phyloP scores from a whole-genome alignment of 2,888 invertebrate species.

The Abrostola tripartita region DNA sequence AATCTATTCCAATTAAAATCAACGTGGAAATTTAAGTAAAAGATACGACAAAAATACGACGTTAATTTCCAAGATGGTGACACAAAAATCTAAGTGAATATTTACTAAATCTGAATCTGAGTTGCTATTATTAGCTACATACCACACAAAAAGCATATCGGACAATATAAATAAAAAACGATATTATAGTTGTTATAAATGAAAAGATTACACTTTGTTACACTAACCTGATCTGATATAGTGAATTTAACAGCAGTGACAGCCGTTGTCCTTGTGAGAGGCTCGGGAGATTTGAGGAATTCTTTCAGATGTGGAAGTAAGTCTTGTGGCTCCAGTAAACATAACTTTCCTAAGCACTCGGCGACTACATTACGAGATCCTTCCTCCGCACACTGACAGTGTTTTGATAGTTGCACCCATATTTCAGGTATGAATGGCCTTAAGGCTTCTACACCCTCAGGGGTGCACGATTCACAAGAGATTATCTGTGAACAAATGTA shows the following conservation, averaged over 20 bases:
- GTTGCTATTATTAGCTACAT: too few species aligned
- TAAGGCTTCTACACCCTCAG: slow-evolving; percentile 92
- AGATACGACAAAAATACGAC: too few species aligned
- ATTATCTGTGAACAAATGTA: slow-evolving; percentile 90
- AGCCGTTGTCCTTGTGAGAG: slow-evolving; percentile 97
- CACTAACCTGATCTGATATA: slow-evolving; percentile 96
- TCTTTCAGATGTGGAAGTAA: slow-evolving; percentile 96
- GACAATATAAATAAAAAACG: too few species aligned
- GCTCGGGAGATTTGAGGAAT: slow-evolving; percentile 93
- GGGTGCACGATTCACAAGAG: slow-evolving; percentile 93
- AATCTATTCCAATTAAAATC: too few species aligned
- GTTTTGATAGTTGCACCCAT: slow-evolving; percentile 97
- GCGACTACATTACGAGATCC: slow-evolving; percentile 99
- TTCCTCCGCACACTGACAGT: slow-evolving; percentile 99
- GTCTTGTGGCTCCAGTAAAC: slow-evolving; percentile 96
- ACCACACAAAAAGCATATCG: too few species aligned
- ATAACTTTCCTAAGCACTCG: slow-evolving; percentile 98
- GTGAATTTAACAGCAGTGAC: slow-evolving; percentile 99
- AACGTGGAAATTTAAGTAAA: too few species aligned
- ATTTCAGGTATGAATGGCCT: slow-evolving; percentile 95
- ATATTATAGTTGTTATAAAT: neutral
- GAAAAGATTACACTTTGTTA: neutral
- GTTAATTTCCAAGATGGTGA: too few species aligned
- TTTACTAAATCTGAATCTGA: too few species aligned
- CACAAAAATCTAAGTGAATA: too few species aligned